A percentile compares a stretch with the other conserved stretches of the same genome.
These are phyloP conservation scores for Pangasius krempfi DNA, from an alignment of 2,797 vertebrate species.

Conservation along the genomic window DNA sequence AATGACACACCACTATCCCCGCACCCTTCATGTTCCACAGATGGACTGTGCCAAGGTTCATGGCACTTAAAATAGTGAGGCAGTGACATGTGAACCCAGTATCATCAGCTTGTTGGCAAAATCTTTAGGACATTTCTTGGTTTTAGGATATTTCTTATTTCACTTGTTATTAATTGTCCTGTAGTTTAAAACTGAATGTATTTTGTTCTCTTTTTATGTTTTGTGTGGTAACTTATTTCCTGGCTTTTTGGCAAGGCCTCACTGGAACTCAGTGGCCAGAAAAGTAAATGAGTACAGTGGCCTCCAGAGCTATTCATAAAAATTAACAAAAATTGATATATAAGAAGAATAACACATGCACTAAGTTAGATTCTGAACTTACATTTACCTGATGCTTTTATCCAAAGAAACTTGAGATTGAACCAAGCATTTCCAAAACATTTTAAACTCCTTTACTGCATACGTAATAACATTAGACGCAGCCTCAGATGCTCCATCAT, in stretches of 20 bases:
- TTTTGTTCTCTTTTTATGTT: neutral
- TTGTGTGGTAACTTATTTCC: neutral
- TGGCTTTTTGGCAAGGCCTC: neutral
- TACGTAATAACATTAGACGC: neutral
- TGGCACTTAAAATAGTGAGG: slow-evolving; percentile 48
- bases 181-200: neutral
- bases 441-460: neutral
- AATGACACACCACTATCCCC: slow-evolving; percentile 29
- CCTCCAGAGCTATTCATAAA: no score
- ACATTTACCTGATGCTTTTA: neutral
- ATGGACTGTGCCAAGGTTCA: slow-evolving; percentile 31
- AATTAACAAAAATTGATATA: neutral
- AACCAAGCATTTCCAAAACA: neutral
- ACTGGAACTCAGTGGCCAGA: neutral
- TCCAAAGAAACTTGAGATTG: neutral
- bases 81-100: slow-evolving; percentile 11
- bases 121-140: no score
- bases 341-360: neutral
- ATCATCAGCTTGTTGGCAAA: neutral
- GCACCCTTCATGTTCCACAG: slow-evolving; percentile 35
- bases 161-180: neutral
- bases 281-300: neutral
- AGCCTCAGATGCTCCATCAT: neutral
- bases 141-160: neutral
- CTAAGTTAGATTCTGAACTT: neutral